phyloP scores from a whole-genome alignment of 2,113 vertebrate species.

The Lynx canadensis region DNA sequence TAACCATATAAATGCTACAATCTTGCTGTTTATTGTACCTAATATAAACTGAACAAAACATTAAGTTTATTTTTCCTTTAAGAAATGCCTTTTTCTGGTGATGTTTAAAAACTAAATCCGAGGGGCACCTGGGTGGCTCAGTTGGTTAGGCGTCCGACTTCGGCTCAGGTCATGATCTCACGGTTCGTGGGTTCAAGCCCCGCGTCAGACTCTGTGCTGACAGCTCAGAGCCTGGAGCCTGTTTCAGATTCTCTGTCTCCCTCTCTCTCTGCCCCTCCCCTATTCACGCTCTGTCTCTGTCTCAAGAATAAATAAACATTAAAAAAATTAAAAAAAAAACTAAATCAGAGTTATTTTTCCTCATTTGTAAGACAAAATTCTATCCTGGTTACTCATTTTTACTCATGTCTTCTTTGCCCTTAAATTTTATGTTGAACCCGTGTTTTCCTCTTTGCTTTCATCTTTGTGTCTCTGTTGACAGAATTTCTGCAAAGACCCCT shows the following conservation, averaged over 20 bases:
- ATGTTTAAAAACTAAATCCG: not conserved
- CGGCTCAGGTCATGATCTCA: no score
- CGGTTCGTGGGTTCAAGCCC: no score
- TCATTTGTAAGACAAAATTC: not conserved
- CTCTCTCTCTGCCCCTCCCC: no score
- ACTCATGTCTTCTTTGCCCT: not conserved
- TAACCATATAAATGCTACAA: not conserved
- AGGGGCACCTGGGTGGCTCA: not conserved
- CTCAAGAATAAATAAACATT: no score
- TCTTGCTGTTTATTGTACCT: not conserved
- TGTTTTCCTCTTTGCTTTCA: not conserved
- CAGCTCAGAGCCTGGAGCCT: no score
- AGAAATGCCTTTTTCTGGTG: not conserved
- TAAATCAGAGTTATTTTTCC: not conserved
- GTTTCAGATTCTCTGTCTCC: no score
- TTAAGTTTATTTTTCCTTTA: not conserved
- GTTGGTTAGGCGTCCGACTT: no score
- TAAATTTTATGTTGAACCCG: conserved; percentile 8
- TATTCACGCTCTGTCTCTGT: no score
- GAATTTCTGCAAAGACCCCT: not conserved
- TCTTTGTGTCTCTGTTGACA: conserved; percentile 9
- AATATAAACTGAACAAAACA: not conserved
- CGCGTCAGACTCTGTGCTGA: no score
- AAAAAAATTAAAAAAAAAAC: not conserved
- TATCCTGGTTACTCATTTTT: not conserved